Evolutionary conservation across 1,140 invertebrate genomes (phyloP).

Genomic region (Zaprionus gabonicus): DNA sequence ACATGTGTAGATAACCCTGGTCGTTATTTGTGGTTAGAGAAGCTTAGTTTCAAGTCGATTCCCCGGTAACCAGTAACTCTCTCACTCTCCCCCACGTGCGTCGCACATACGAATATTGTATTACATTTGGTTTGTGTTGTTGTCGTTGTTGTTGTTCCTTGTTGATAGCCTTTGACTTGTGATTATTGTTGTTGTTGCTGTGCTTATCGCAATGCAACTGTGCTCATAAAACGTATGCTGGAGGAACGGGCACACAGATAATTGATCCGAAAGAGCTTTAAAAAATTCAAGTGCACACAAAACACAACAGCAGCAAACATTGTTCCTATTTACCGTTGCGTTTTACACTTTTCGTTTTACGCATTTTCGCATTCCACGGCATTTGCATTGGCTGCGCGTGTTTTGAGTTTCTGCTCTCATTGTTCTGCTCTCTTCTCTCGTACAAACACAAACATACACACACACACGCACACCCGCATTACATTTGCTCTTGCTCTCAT

Average conservation of each 20-base stretch:
- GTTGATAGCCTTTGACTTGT: constrained; percentile 66
- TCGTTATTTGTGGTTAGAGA: constrained; percentile 73
- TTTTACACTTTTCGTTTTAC: constrained; percentile 39
- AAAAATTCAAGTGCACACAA: constrained; percentile 28
- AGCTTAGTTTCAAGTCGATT: constrained; percentile 47
- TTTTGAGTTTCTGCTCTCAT: constrained; percentile 40
- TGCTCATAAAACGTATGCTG: constrained; percentile 19
- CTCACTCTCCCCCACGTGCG: constrained; percentile 52
- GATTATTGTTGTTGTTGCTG: constrained; percentile 15
- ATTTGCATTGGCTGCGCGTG: constrained; percentile 44
- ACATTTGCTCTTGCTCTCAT: constrained; percentile 40
- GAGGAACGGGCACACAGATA: constrained; percentile 26
- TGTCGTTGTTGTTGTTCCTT: constrained; percentile 34
- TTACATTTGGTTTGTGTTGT: constrained; percentile 40
- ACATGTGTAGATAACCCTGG: constrained; percentile 29
- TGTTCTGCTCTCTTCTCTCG: constrained; percentile 31
- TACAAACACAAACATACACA: constrained; percentile 3
- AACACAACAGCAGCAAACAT: constrained; percentile 21
- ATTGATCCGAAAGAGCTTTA: constrained; percentile 17
- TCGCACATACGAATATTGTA: constrained; percentile 23
- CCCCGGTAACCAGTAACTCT: not conserved
- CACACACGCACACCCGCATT: constrained; percentile 10
- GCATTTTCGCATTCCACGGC: constrained; percentile 47
- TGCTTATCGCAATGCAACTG: constrained; percentile 37
- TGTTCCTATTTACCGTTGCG: constrained; percentile 28